These are phyloP conservation scores for Hemicentrotus pulcherrimus DNA, from an alignment of 35 echinoderm and acorn worm species.

Conservation along the genomic window DNA sequence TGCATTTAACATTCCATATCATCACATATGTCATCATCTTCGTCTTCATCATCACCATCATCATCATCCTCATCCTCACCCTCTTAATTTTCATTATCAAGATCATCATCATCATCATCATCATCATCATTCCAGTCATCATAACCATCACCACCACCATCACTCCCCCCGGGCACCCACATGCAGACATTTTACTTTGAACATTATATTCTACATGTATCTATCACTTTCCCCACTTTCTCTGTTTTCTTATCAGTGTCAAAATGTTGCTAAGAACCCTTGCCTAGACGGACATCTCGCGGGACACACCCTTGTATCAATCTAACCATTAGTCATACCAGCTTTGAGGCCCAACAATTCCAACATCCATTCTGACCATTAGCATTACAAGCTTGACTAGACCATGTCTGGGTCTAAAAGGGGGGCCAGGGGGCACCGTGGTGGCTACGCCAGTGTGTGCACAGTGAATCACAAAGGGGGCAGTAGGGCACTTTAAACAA, in stretches of 20 bases:
- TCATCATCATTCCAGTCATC: background rate
- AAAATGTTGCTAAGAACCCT: background rate
- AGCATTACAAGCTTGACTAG: slow-evolving; percentile 1
- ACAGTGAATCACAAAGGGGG: slow-evolving; percentile 39
- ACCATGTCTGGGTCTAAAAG: background rate
- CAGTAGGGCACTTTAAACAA: slow-evolving; percentile 1
- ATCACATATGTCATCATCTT: background rate
- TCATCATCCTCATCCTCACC: background rate
- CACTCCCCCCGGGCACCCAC: too few relatives aligned
- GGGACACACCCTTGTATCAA: background rate
- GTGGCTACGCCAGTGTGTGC: slow-evolving; percentile 4
- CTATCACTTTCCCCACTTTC: background rate
- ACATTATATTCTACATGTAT: background rate
- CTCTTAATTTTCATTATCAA: background rate
- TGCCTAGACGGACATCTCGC: background rate
- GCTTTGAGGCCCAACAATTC: background rate
- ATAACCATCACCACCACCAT: background rate
- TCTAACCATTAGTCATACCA: background rate
- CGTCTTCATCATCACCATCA: background rate
- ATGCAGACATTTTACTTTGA: too few relatives aligned
- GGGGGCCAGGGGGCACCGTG: background rate
- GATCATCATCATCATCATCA: background rate
- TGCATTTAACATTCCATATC: too few relatives aligned
- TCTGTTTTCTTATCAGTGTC: background rate
- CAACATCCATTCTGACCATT: background rate